Evolutionary conservation across 2,113 vertebrate genomes (phyloP), one percentile per base, ranked within the genome.

Genomic region (Percopsis transmontana): DNA sequence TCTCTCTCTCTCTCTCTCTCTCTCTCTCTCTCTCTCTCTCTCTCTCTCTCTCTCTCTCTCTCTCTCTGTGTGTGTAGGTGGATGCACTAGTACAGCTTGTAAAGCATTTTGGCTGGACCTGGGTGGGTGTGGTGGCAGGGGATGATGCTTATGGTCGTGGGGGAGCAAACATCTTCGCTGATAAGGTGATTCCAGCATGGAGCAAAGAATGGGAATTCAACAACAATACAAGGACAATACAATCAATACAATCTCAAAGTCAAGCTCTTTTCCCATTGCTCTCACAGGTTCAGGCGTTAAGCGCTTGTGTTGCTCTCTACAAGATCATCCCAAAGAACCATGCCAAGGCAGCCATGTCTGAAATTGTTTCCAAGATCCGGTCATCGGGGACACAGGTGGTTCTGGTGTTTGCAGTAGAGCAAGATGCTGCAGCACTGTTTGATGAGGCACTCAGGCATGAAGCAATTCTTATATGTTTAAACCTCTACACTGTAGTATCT

Each of bases 351-450:
- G 69, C 74, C 0, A 88, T 94, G 72, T 74, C 84, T 54, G 62
- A 79, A 20, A 90, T 94, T 9, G 76, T 92, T 59, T 79, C 86
- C 66, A 83, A 55, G n/a, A 92, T 94, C 50, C 79, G 62, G 15
- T 84, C 79, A 11, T 91, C 91, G 1, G 79, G 85, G n/a, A 79
- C 88, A 15, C 75, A 78, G 3, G 92, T 92, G 38, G 77, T 93
- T 48, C 81, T 94, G 1, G 88, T 94, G 62, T 94, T 94, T 81
- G 91, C 92, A 52, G 78, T 93, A 50, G 92, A 94, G 75, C 92
- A 93, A 77, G 93, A 94, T 24, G 80, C 87, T 40, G 88, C 80
- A 3, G 86, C 88, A 2, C 70, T 94, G 38, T 91, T 93, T 63
- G 82, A 81, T 62, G 88, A 90, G 68, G 91, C 65, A 16, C 79